These are phyloP conservation scores for Porites lobata DNA, from an alignment of 92 coral and sea anemone genomes.

Conservation along the genomic window DNA sequence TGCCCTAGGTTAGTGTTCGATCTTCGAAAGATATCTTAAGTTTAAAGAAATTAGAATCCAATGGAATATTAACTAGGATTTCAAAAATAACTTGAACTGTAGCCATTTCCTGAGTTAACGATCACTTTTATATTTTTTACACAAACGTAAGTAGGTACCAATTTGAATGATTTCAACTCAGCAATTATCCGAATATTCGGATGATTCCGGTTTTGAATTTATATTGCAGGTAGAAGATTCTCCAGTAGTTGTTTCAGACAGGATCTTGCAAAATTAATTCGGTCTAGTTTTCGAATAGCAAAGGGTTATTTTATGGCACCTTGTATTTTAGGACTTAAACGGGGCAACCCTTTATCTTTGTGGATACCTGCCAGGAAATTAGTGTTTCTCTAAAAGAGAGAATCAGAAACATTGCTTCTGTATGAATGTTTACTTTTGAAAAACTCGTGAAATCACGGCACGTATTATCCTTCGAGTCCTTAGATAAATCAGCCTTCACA, in stretches of 20 bases:
- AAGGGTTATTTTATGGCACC: no score
- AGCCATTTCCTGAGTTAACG: no score
- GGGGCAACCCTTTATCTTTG: no score
- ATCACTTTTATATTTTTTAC: no score
- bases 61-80: background rate
- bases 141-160: background rate
- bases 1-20: conserved; percentile 72
- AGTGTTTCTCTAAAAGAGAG: background rate
- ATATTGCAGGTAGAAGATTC: background rate
- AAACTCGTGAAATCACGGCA: background rate
- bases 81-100: background rate
- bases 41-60: background rate
- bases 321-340: no score
- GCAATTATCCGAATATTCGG: no score
- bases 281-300: background rate
- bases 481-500: background rate
- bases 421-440: background rate
- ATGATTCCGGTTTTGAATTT: background rate
- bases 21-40: background rate
- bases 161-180: no score
- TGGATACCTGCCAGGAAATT: no score
- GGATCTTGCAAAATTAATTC: background rate
- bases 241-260: background rate
- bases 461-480: no score
- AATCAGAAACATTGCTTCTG: background rate